These are phyloP conservation scores for Abrostola triplasia DNA, from an alignment of 2,888 invertebrate species.

Conservation along the genomic window DNA sequence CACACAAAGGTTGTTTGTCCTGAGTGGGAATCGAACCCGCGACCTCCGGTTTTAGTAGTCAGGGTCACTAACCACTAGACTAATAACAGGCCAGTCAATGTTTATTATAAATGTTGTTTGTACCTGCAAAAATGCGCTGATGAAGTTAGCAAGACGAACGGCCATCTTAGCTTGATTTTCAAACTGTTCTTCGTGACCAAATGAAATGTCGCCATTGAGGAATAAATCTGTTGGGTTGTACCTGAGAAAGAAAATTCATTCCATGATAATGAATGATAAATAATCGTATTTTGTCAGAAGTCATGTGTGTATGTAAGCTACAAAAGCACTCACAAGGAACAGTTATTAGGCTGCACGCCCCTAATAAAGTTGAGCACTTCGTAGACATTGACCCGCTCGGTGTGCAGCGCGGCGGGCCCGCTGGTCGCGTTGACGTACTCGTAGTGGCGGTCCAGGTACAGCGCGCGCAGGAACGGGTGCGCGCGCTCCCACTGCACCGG, in stretches of 20 bases:
- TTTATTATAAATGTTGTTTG: not conserved
- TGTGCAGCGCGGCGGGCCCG: constrained; percentile 90
- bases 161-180: constrained; percentile 99
- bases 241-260: constrained; percentile 71
- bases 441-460: constrained; percentile 92
- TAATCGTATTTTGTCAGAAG: too few species aligned
- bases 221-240: constrained; percentile 92
- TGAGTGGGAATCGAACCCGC: too few species aligned
- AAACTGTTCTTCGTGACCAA: constrained; percentile 95
- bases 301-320: too few species aligned
- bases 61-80: too few species aligned
- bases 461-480: constrained; percentile 90
- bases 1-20: too few species aligned
- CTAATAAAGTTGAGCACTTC: constrained; percentile 93
- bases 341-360: constrained; percentile 90
- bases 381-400: constrained; percentile 92
- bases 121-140: constrained; percentile 97
- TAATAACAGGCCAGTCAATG: too few species aligned
- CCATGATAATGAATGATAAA: too few species aligned
- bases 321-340: constrained; percentile 84
- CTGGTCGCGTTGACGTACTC: constrained; percentile 92
- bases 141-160: constrained; percentile 97
- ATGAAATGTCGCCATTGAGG: constrained; percentile 95
- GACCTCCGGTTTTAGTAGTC: too few species aligned
- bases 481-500: constrained; percentile 95